Percentiles rank a stretch among this genome's conserved stretches.
phyloP scores from a whole-genome alignment of 2,888 invertebrate species.

The Drosophila basisetae region DNA sequence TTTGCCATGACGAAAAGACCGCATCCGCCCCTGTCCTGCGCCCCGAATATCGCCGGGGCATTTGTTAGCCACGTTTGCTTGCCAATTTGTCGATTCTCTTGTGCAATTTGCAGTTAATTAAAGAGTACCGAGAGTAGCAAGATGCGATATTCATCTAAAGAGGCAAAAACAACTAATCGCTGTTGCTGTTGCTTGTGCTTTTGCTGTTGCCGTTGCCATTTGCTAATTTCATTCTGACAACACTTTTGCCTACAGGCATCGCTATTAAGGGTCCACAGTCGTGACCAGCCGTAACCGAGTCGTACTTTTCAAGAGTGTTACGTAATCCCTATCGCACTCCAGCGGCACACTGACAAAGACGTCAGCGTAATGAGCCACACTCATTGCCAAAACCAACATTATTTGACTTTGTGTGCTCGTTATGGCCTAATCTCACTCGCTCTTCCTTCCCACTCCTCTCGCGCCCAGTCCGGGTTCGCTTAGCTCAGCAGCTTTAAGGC shows the following conservation, averaged over 20 bases:
- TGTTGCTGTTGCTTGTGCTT: conserved; percentile 2
- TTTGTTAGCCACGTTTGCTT: conserved; percentile 16
- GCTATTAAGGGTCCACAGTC: background rate
- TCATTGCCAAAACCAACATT: conserved; percentile 55
- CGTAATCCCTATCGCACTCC: conserved; percentile 64
- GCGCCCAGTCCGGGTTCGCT: background rate
- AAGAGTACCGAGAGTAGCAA: conserved; percentile 11
- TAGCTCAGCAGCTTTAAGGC: background rate
- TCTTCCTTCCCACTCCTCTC: background rate
- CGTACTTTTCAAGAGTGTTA: conserved; percentile 22
- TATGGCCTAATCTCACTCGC: conserved; percentile 24
- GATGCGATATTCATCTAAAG: conserved; percentile 1
- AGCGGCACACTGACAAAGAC: conserved; percentile 33
- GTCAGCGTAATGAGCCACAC: conserved; percentile 63
- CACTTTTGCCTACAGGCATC: conserved; percentile 20
- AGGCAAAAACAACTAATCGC: conserved; percentile 10
- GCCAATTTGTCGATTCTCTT: conserved; percentile 48
- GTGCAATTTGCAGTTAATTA: conserved; percentile 54
- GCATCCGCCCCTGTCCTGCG: too few relatives aligned
- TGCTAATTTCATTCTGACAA: conserved; percentile 43
- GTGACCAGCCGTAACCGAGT: conserved; percentile 1
- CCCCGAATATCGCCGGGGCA: background rate
- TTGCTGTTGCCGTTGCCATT: background rate
- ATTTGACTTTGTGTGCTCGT: conserved; percentile 53
- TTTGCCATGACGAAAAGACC: conserved; percentile 24